These are phyloP conservation scores for Staurois parvus DNA, from an alignment of 2,797 vertebrate genomes.

Conservation along the genomic window DNA sequence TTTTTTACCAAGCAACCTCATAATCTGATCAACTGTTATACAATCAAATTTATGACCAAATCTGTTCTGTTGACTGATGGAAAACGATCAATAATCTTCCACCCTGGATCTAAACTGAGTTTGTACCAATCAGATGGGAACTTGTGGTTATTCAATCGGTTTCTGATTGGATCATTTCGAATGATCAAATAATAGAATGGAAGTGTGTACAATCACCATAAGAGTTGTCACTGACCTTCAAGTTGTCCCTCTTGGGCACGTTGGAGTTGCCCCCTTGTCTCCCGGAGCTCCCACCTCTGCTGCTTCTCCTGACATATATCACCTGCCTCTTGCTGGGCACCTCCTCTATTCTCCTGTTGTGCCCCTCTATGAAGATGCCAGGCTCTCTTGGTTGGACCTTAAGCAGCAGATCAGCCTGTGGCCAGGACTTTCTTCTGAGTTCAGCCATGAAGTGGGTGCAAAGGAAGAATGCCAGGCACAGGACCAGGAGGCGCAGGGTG, in stretches of 20 bases:
- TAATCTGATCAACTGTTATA: too few relatives aligned
- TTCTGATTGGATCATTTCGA: too few relatives aligned
- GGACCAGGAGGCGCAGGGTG: constrained; percentile 75
- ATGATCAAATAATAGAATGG: too few relatives aligned
- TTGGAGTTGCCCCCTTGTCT: constrained; percentile 63
- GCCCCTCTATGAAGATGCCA: not conserved
- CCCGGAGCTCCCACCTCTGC: constrained; percentile 50
- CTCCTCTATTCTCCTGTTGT: constrained; percentile 28
- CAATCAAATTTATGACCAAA: too few relatives aligned
- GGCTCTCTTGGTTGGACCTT: constrained; percentile 3
- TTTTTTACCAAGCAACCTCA: too few relatives aligned
- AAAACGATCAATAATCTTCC: too few relatives aligned
- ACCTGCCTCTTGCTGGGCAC: constrained; percentile 73
- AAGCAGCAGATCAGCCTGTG: not conserved
- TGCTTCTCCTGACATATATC: constrained; percentile 76
- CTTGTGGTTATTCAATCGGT: too few relatives aligned
- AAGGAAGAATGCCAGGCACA: constrained; percentile 79
- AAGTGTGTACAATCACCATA: too few relatives aligned
- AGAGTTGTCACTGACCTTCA: constrained; percentile 67
- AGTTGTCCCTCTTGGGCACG: constrained; percentile 46
- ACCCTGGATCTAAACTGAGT: too few relatives aligned
- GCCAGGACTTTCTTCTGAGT: constrained; percentile 61
- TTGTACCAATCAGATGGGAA: too few relatives aligned
- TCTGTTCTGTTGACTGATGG: too few relatives aligned
- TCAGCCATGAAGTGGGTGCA: constrained; percentile 80